Base-by-base conservation (phyloP, 2,113 vertebrate species). In the Neopipo cinnamomea region DNA sequence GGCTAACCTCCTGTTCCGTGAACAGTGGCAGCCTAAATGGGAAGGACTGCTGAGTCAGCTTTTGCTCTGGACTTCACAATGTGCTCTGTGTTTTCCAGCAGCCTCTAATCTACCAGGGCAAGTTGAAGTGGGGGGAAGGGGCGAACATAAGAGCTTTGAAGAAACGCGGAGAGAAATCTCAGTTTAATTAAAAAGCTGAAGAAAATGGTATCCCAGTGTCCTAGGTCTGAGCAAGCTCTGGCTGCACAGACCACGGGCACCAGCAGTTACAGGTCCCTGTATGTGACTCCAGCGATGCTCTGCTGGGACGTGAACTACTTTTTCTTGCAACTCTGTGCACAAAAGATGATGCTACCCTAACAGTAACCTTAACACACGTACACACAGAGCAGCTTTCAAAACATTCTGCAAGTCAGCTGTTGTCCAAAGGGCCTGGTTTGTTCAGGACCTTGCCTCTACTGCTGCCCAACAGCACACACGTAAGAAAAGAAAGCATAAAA, bases 51-150 rank as follows among this genome's bases (percentile, higher is more conserved):
- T 86, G 95, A 95, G 82, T 96, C 95, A 94, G 92, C 96, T 96
- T 73, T 85, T 63, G 35, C 88, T 86, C 16, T 68, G 61, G 79
- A 56, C 75, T 93, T 84, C 76, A 96, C 88, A 95, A 94, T 92
- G 93, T 74, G 47, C 68, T 90, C 95, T 92, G 4, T 94, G 88
- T 97, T 96, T 94, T 93, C 90, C 83, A 96, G 68, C 65, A 68
- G 63, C 50, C 88, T 88, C 73, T 49, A 88, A 88, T 70, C 89
- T 88, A 68, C 66, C 3, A 58, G 49, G 23, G 55, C 70, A 90
- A 80, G 90, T 27, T 71, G 41, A 50, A 86, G 35, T 21, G 20
- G 52, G 31, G 50, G 35, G 10, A 56, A 74, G 30, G 49, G 52
- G 85, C 9, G 31, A 90, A 80, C 24, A 21, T 33, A 59, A 81